phyloP scores from a whole-genome alignment of 2,797 vertebrate genomes.

The Champsocephalus gunnari region DNA sequence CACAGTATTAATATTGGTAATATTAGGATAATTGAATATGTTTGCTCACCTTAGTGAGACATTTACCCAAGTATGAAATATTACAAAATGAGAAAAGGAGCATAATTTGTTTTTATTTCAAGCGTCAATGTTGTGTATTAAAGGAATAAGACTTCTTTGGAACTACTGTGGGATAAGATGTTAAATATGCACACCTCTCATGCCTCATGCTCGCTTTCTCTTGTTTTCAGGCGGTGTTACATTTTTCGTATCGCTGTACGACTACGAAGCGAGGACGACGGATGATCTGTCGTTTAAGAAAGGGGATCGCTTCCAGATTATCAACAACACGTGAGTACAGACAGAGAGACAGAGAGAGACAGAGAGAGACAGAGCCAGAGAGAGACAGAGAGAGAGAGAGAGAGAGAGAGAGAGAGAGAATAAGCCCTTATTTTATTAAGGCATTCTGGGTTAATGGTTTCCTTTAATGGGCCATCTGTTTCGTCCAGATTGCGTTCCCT shows the following conservation, averaged over 20 bases:
- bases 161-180: no score
- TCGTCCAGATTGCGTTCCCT: slow-evolving; percentile 33
- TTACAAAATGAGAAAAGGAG: background rate
- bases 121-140: background rate
- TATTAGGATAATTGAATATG: background rate
- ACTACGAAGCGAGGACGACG: slow-evolving; percentile 97
- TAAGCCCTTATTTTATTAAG: slow-evolving; percentile 34
- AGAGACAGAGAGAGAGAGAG: no score
- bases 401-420: no score
- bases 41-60: background rate
- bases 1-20: no score
- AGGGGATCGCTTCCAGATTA: slow-evolving; percentile 98
- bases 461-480: slow-evolving; percentile 79
- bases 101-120: background rate
- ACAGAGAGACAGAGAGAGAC: background rate
- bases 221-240: slow-evolving; percentile 90
- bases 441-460: slow-evolving; percentile 77
- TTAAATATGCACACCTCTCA: background rate
- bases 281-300: slow-evolving; percentile 98
- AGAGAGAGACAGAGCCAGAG: no score
- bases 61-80: background rate
- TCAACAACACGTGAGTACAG: slow-evolving; percentile 96
- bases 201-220: background rate
- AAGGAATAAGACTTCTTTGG: no score
- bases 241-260: slow-evolving; percentile 97